Evolutionary conservation across 92 coral and sea anemone species (phyloP).

Genomic region (Phenganax subtilis): DNA sequence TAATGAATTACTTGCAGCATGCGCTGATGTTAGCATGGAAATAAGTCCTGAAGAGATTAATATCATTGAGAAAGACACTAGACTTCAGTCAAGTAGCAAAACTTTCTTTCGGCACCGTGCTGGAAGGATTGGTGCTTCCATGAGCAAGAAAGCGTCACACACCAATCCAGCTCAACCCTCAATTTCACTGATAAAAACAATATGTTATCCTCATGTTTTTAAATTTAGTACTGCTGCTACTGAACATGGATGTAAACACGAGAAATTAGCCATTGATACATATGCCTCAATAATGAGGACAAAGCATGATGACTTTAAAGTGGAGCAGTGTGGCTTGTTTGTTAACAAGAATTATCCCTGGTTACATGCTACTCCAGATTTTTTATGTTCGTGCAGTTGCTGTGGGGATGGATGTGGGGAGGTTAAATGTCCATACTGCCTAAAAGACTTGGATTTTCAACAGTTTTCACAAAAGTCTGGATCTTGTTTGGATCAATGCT

Average conservation of each 20-base stretch:
- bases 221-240: constrained; percentile 38
- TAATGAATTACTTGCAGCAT: constrained; percentile 52
- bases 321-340: constrained; percentile 45
- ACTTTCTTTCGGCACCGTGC: constrained; percentile 64
- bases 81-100: constrained; percentile 46
- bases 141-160: constrained; percentile 55
- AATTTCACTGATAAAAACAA: constrained; percentile 52
- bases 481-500: constrained; percentile 44
- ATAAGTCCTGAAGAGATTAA: constrained; percentile 45
- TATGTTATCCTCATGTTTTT: constrained; percentile 57
- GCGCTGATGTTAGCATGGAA: constrained; percentile 42
- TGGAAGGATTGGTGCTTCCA: constrained; percentile 69
- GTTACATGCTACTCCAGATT: constrained; percentile 64
- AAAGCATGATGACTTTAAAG: constrained; percentile 38
- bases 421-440: constrained; percentile 56
- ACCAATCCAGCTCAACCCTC: constrained; percentile 61
- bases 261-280: constrained; percentile 41
- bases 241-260: constrained; percentile 47
- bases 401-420: constrained; percentile 70
- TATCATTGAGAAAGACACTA: constrained; percentile 41
- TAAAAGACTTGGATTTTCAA: constrained; percentile 43
- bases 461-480: constrained; percentile 29
- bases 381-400: constrained; percentile 56
- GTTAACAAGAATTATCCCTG: constrained; percentile 55
- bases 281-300: constrained; percentile 42